Conservation (phyloP, 2,888 invertebrate genomes). For the Megastigmus dorsalis region DNA sequence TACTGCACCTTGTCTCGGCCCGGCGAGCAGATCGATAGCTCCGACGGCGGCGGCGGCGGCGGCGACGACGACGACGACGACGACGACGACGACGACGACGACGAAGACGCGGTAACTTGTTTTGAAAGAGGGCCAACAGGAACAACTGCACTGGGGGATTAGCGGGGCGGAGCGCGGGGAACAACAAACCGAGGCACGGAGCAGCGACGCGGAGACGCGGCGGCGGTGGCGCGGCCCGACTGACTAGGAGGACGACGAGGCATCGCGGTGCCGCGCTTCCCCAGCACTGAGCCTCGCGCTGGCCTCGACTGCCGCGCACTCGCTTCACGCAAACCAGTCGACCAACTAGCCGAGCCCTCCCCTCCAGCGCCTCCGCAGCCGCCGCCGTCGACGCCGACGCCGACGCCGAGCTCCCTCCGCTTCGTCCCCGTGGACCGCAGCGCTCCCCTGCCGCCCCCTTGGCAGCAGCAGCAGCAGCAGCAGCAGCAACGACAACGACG, state of each 20-base stretch:
- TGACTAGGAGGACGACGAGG: too few species aligned
- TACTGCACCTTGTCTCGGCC: too few species aligned
- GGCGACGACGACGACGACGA: conserved; percentile 47
- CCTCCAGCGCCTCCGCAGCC: background rate
- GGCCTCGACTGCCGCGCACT: conserved; percentile 70
- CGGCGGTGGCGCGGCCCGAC: conserved; percentile 60
- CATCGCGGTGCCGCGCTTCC: conserved; percentile 72
- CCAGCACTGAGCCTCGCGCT: conserved; percentile 74
- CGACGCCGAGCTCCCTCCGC: conserved; percentile 10
- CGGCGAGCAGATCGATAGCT: too few species aligned
- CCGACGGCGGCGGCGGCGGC: conserved; percentile 41
- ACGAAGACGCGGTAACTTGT: background rate
- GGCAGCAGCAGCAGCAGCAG: background rate
- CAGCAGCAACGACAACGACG: conserved; percentile 17
- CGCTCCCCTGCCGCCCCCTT: background rate
- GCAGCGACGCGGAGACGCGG: conserved; percentile 34
- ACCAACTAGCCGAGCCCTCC: background rate
- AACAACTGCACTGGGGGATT: background rate
- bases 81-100: background rate
- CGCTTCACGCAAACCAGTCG: conserved; percentile 29
- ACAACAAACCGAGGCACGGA: background rate
- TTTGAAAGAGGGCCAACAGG: background rate
- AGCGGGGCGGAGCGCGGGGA: background rate
- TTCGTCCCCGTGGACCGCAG: conserved; percentile 27
- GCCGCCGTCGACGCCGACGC: conserved; percentile 4